Base-by-base conservation (phyloP, 2,888 invertebrate species). In the Xylocampa areola region DNA sequence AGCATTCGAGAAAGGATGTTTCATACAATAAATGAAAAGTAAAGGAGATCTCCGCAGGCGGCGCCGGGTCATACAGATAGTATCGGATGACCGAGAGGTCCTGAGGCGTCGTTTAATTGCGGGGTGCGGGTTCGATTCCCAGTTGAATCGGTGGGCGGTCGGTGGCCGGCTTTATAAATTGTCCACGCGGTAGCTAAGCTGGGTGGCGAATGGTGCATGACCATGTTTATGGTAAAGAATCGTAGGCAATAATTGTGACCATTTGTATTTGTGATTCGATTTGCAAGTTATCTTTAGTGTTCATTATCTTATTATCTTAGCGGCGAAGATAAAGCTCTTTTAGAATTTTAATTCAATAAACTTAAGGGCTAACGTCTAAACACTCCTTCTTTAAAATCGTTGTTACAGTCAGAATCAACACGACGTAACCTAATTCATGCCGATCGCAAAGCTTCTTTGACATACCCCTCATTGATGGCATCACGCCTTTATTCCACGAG, bases 31-130 rank as follows among this genome's bases (percentile, higher is more conserved):
- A 47, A 14, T 47, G 36, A 27, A 62, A 58, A 63, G 64, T 77
- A 77, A 77, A 82, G 81, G 77, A 80, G 79, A 80, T 80, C 83
- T 80, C 81, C 72, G 74, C 85, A 85, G 85, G 85, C 86, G 86
- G 85, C 81, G 77, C 73, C 73, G 83, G 89, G 88, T 88, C 88
- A 85, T 76, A 78, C 71, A 79, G 88, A 87, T 86, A 81, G 84
- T 85, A 88, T 89, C 89, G 74, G 75, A 81, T 88, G 88, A 89
- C 89, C 87, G 78, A 81, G 80, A 83, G 86, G 82, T 81, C 89
- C 87, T 61, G 81, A 80, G 89, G 89, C 88, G 82, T 86, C 86
- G 82, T 90, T 91, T 90, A 90, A 90, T 90, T 90, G 90, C 85
- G 74, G 85, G 77, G 76, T 80, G 80, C 83, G 79, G 82, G 86